These are phyloP conservation scores for Cuculus canorus DNA, from an alignment of 2,797 vertebrate genomes.

Conservation along the genomic window DNA sequence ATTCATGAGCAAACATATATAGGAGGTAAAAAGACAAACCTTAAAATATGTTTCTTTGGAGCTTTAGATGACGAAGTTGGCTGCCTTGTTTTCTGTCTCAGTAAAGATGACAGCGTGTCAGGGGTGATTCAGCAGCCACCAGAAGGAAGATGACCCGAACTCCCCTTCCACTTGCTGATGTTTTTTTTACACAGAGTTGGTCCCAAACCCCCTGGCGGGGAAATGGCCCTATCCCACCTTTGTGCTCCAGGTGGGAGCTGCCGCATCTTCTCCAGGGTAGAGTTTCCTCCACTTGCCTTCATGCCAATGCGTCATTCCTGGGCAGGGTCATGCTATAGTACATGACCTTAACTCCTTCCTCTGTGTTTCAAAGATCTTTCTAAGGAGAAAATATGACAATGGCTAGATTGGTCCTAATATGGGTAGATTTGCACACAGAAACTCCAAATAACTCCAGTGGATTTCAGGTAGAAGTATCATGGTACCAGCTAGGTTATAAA, in stretches of 20 bases:
- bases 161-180: not conserved
- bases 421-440: not conserved
- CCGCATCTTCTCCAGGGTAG: not conserved
- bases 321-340: not conserved
- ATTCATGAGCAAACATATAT: constrained; percentile 88
- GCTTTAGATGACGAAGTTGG: not conserved
- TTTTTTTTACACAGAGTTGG: not conserved
- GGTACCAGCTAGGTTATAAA: not conserved
- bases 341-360: not conserved
- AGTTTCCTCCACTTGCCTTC: fast-evolving
- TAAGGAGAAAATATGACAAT: not conserved
- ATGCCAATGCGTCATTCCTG: not conserved
- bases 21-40: constrained; percentile 78
- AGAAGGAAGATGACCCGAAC: not conserved
- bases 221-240: not conserved
- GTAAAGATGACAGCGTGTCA: fast-evolving
- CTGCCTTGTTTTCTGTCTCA: not conserved
- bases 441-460: not conserved
- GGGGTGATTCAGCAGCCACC: not conserved
- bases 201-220: not conserved
- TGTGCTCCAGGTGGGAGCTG: not conserved
- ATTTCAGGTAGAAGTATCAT: not conserved
- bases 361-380: not conserved
- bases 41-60: not conserved
- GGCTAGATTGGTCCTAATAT: not conserved